Percentiles rank a stretch among this genome's conserved stretches.
Evolutionary conservation across 1,140 invertebrate species (phyloP).

Genomic region (Oryzaephilus surinamensis): DNA sequence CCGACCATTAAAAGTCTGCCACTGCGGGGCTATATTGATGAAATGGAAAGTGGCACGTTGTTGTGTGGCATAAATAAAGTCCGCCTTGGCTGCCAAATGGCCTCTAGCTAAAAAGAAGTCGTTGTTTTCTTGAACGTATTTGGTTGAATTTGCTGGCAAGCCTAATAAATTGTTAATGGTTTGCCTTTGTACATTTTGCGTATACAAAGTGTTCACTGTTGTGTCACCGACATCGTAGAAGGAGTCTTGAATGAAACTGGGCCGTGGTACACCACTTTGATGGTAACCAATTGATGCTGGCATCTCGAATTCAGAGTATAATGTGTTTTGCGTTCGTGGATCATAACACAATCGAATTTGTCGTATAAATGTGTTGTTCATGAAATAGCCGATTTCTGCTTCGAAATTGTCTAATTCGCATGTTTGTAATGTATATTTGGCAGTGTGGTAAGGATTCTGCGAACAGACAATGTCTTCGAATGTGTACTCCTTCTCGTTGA

Average conservation of each 20-base stretch:
- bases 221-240: conserved; percentile 22
- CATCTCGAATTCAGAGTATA: conserved; percentile 20
- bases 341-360: conserved; percentile 25
- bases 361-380: conserved; percentile 16
- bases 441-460: conserved; percentile 29
- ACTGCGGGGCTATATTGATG: conserved; percentile 46
- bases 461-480: conserved; percentile 34
- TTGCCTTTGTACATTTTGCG: conserved; percentile 18
- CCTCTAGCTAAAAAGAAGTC: conserved; percentile 46
- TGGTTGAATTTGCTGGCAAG: conserved; percentile 17
- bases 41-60: conserved; percentile 52
- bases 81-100: conserved; percentile 56
- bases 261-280: conserved; percentile 28
- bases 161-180: conserved; percentile 26
- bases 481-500: conserved; percentile 3
- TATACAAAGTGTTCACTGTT: conserved; percentile 26
- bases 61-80: conserved; percentile 49
- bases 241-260: conserved; percentile 19
- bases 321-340: conserved; percentile 9
- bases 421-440: conserved; percentile 26
- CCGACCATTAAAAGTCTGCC: conserved; percentile 44
- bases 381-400: conserved; percentile 24
- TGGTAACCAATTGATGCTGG: conserved; percentile 19
- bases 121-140: conserved; percentile 21
- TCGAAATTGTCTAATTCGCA: conserved; percentile 32